Conservation (phyloP, 2,888 invertebrate species). For the Timema cristinae region DNA sequence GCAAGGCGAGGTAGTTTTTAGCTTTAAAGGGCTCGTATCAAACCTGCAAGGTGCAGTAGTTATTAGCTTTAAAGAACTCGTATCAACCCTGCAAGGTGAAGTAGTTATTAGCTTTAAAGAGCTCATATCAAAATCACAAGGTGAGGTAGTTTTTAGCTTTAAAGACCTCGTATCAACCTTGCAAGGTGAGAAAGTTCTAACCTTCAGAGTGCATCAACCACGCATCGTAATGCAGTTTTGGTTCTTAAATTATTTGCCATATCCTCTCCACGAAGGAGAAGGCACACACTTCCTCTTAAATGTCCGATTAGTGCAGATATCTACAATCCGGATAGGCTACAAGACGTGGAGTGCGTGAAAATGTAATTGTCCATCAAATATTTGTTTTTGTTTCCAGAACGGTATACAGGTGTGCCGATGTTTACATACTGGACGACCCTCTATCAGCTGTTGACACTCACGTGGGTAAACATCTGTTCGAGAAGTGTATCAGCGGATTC, state of each 20-base stretch:
- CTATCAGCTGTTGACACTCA: conserved; percentile 51
- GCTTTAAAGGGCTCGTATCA: conserved; percentile 68
- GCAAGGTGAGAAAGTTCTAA: conserved; percentile 48
- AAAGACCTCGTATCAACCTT: conserved; percentile 72
- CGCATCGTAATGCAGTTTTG: conserved; percentile 48
- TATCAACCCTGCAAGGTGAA: conserved; percentile 63
- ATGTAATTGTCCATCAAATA: too few species aligned
- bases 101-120: conserved; percentile 48
- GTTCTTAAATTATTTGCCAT: too few species aligned
- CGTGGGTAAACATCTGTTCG: conserved; percentile 50
- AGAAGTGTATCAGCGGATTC: conserved; percentile 46
- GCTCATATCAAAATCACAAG: conserved; percentile 68
- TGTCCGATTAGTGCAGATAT: conserved; percentile 44
- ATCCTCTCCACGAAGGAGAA: too few species aligned
- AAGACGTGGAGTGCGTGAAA: too few species aligned
- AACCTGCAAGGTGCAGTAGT: conserved; percentile 55
- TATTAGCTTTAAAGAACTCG: conserved; percentile 60
- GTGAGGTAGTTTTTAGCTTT: conserved; percentile 42
- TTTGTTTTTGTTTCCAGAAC: conserved; percentile 37
- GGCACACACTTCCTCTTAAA: too few species aligned
- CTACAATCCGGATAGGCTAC: too few species aligned
- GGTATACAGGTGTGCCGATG: conserved; percentile 48
- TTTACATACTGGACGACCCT: conserved; percentile 52
- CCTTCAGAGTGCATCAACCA: conserved; percentile 69
- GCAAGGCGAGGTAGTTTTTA: conserved; percentile 48